Evolutionary conservation across 2,888 invertebrate genomes (phyloP).

Genomic region (Heliconius cydno): DNA sequence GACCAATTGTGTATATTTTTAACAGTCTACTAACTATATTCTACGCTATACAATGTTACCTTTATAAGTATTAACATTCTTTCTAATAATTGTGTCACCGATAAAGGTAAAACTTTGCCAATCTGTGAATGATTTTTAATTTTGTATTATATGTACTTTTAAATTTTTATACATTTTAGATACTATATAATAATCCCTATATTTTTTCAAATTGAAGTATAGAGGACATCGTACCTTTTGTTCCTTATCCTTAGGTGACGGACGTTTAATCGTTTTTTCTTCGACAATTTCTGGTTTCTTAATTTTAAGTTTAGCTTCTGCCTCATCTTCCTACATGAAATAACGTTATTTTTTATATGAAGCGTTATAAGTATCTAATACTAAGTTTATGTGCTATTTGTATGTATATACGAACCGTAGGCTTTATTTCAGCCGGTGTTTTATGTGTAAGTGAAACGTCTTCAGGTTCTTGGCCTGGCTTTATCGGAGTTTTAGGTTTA

Average conservation of each 20-base stretch:
- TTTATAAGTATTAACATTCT: constrained; percentile 68
- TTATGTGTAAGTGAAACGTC: constrained; percentile 78
- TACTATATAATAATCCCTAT: neutral
- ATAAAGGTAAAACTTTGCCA: constrained; percentile 54
- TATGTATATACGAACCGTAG: constrained; percentile 70
- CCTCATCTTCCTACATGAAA: constrained; percentile 69
- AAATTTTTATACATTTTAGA: neutral
- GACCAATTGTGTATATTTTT: constrained; percentile 2
- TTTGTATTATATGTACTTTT: constrained; percentile 34
- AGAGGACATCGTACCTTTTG: constrained; percentile 33
- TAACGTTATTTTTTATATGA: constrained; percentile 26
- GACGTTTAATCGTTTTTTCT: constrained; percentile 75
- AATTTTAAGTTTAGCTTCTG: constrained; percentile 76
- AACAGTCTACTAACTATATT: neutral
- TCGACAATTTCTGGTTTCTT: constrained; percentile 79
- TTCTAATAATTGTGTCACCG: constrained; percentile 57
- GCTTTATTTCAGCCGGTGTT: constrained; percentile 76
- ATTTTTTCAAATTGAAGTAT: constrained; percentile 3
- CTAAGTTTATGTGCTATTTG: neutral
- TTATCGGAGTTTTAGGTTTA: constrained; percentile 70
- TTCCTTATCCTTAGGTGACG: constrained; percentile 65
- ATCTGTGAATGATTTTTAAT: constrained; percentile 62
- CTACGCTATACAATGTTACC: constrained; percentile 56
- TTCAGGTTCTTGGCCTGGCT: constrained; percentile 74
- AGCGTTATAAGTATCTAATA: neutral